These are phyloP conservation scores for Xestia xanthographa DNA, from an alignment of 2,888 invertebrate species.

Conservation along the genomic window DNA sequence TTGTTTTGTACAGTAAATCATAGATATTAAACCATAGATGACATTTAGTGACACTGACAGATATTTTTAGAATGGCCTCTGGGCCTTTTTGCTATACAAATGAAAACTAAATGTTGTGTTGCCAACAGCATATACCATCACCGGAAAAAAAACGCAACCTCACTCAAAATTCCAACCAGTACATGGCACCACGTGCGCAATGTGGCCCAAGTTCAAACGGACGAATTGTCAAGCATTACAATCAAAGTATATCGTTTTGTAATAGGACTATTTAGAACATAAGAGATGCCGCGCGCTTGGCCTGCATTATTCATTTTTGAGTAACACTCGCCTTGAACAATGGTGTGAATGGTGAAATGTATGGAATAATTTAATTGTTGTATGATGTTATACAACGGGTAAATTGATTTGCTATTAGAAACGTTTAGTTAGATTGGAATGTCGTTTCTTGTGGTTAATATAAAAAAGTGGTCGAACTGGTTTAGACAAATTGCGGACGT, in stretches of 20 bases:
- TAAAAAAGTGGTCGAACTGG: not conserved
- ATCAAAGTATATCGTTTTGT: conserved; percentile 63
- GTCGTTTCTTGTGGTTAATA: too few species aligned
- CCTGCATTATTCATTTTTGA: conserved; percentile 62
- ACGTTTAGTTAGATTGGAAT: conserved; percentile 4
- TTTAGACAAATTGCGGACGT: not conserved
- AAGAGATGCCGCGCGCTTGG: conserved; percentile 45
- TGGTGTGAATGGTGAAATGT: conserved; percentile 56
- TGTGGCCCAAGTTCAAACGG: conserved; percentile 61
- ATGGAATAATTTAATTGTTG: conserved; percentile 44
- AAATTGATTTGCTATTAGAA: not conserved
- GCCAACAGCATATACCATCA: too few species aligned
- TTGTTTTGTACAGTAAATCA: too few species aligned
- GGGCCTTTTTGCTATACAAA: too few species aligned
- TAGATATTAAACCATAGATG: too few species aligned
- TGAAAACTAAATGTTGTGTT: too few species aligned
- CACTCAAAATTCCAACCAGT: conserved; percentile 31
- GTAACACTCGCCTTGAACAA: conserved; percentile 50
- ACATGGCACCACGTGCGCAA: conserved; percentile 42
- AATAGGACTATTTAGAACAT: conserved; percentile 60
- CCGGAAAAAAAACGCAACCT: conserved; percentile 38
- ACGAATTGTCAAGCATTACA: conserved; percentile 54
- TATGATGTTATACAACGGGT: conserved; percentile 23
- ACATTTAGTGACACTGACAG: too few species aligned
- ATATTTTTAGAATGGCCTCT: too few species aligned